These are phyloP conservation scores for Lucilia cuprina DNA, from an alignment of 1,140 invertebrate species.

Conservation along the genomic window DNA sequence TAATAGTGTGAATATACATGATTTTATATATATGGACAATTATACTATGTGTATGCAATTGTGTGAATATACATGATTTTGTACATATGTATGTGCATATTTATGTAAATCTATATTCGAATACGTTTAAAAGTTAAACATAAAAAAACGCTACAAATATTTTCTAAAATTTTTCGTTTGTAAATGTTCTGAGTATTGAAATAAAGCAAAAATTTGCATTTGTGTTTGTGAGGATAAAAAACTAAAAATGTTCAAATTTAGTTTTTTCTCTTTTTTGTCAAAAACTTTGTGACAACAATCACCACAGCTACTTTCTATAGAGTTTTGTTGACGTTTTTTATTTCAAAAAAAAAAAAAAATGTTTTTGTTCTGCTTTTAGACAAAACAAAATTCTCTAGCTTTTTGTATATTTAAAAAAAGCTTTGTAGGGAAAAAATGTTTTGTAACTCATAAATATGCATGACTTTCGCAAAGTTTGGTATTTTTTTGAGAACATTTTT, in stretches of 20 bases:
- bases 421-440: too few relatives aligned
- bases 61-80: too few relatives aligned
- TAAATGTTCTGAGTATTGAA: not conserved
- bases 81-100: not conserved
- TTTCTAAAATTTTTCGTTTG: not conserved
- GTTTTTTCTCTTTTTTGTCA: not conserved
- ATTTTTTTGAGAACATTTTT: not conserved
- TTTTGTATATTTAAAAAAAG: not conserved
- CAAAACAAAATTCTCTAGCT: not conserved
- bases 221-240: not conserved
- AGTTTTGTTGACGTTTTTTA: not conserved
- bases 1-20: too few relatives aligned
- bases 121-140: not conserved
- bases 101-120: not conserved
- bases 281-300: not conserved
- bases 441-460: not conserved
- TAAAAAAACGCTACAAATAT: not conserved
- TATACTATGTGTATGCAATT: too few relatives aligned
- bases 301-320: not conserved
- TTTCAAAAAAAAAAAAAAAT: not conserved
- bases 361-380: not conserved
- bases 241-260: too few relatives aligned
- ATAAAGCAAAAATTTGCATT: not conserved
- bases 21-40: too few relatives aligned
- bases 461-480: not conserved